Conservation (phyloP, 2,888 invertebrate species). For the Tipula helvola region DNA sequence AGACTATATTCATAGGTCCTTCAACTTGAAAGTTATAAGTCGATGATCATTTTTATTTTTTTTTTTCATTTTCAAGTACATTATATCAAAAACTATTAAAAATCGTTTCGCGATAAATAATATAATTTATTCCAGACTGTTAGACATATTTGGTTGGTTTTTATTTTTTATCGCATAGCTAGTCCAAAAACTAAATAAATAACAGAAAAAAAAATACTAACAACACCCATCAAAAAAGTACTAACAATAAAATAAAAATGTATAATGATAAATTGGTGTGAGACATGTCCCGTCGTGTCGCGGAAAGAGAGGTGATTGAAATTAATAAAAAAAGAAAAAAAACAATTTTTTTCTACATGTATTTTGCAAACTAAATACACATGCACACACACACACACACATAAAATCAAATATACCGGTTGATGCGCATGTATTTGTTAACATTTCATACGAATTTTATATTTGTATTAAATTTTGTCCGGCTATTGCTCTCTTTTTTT, state of each 20-base stretch:
- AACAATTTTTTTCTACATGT: not conserved
- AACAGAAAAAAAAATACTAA: not conserved
- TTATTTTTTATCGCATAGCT: not conserved
- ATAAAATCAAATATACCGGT: constrained; percentile 1
- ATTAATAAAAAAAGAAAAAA: not conserved
- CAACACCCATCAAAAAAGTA: not conserved
- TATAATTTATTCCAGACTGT: not conserved
- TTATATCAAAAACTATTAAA: not conserved
- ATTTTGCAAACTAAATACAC: not conserved
- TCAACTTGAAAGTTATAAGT: not conserved
- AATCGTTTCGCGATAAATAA: not conserved
- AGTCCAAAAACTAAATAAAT: not conserved
- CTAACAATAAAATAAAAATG: not conserved
- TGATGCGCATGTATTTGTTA: not conserved
- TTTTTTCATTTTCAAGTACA: not conserved
- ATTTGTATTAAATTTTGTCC: not conserved
- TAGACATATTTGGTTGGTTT: not conserved
- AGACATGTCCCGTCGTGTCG: constrained; percentile 8
- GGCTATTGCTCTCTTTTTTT: constrained; percentile 10
- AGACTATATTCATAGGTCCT: not conserved
- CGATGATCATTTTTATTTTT: not conserved
- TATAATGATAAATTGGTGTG: constrained; percentile 7
- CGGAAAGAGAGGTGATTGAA: constrained; percentile 9
- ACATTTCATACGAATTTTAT: not conserved
- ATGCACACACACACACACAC: not conserved